Evolutionary conservation across 2,113 vertebrate species (phyloP).

Genomic region (Reinhardtius hippoglossoides): DNA sequence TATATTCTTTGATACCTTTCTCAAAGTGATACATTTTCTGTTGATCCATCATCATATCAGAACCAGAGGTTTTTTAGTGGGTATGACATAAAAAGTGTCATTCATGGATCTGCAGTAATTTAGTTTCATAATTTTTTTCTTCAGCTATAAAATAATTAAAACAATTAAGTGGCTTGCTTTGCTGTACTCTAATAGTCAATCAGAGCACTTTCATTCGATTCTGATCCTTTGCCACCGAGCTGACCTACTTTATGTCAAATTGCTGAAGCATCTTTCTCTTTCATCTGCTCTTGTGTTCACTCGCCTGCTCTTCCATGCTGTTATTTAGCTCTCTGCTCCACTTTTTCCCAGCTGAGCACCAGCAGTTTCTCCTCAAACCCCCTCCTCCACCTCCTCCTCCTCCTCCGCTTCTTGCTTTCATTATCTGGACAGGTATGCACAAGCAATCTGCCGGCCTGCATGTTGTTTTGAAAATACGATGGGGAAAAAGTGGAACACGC

Average conservation of each 20-base stretch:
- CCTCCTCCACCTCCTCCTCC: constrained; percentile 6
- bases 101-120: constrained; percentile 4
- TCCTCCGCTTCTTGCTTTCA: constrained; percentile 56
- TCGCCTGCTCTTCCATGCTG: constrained; percentile 11
- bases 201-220: constrained; percentile 54
- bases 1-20: not conserved
- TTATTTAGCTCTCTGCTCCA: constrained; percentile 37
- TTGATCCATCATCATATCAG: not conserved
- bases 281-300: constrained; percentile 49
- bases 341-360: constrained; percentile 42
- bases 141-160: not conserved
- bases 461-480: constrained; percentile 83
- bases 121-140: not conserved
- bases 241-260: constrained; percentile 73
- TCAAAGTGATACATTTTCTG: not conserved
- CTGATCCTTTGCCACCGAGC: constrained; percentile 47
- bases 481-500: constrained; percentile 54
- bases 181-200: constrained; percentile 63
- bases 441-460: constrained; percentile 57
- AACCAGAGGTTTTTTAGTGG: not conserved
- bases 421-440: constrained; percentile 79
- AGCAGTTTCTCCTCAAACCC: constrained; percentile 37
- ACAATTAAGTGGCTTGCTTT: not conserved
- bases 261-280: constrained; percentile 54
- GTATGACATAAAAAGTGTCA: not conserved